phyloP scores from a whole-genome alignment of 2,113 vertebrate species.

The Choloepus hoffmanni region DNA sequence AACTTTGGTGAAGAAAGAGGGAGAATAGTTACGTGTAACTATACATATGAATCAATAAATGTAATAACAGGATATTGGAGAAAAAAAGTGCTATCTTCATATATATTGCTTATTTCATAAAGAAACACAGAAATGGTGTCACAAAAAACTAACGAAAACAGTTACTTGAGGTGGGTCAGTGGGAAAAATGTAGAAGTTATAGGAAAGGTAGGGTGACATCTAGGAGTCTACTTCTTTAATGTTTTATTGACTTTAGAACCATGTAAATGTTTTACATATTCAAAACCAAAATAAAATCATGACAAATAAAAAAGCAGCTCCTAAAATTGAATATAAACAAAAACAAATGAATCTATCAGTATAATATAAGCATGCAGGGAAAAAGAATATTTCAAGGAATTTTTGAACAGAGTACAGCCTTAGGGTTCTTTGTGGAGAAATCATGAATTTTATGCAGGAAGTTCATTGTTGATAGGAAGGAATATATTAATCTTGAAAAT shows the following conservation, averaged over 20 bases:
- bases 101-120: not conserved
- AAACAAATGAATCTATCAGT: not conserved
- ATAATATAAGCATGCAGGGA: not conserved
- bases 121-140: not conserved
- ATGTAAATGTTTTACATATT: not conserved
- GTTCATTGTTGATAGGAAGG: not conserved
- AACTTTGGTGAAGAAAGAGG: not conserved
- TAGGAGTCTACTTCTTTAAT: not conserved
- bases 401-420: not conserved
- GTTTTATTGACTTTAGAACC: not conserved
- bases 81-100: too few relatives aligned
- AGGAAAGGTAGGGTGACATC: not conserved
- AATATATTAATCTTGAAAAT: not conserved
- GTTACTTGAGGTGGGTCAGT: not conserved
- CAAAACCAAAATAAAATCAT: constrained; percentile 7
- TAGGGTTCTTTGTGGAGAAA: not conserved
- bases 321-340: not conserved
- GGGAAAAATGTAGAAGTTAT: not conserved
- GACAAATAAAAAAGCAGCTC: not conserved
- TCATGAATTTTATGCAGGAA: not conserved
- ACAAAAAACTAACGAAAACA: not conserved
- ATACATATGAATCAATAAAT: too few relatives aligned
- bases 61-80: too few relatives aligned
- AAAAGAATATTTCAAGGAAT: not conserved
- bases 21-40: not conserved